Base-by-base conservation (phyloP, 2,113 vertebrate genomes). In the Pelvicachromis taeniatus region DNA sequence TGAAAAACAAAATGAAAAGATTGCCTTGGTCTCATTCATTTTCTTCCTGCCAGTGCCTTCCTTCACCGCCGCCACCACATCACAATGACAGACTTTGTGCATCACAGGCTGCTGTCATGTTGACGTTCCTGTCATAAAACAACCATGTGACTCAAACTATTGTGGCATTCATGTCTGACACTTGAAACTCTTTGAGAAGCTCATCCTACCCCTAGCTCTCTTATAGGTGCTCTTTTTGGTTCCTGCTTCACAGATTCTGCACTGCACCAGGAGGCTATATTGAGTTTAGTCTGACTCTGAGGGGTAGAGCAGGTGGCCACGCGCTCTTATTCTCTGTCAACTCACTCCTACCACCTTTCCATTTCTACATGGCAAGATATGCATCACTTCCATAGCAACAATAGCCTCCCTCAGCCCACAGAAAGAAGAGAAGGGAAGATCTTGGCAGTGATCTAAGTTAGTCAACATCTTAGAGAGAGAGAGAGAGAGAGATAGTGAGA, bases 331-430 rank as follows among this genome's bases (percentile, higher is more conserved):
- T 85, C 82, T 79, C 59, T 79, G 86, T 90, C 87, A 53, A 3
- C 88, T 88, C 85, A 87, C 86, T 88, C 89, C 86, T 58, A 91
- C 89, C 21, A 85, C 87, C 73, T 92, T 90, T 87, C 78, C 70
- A 4, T 85, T 59, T 88, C 85, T 83, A 80, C 85, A 80, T 78
- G 63, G 65, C 38, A 5, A 88, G 87, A 91, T 88, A 70, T 86
- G 87, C 90, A 87, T 90, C 89, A 85, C 80, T 86, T 84, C 93
- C 91, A 94, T 91, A 68, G 94, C 91, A 94, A 94, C 93, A 85
- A 87, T 85, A 42, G 55, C 65, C 87, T 85, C 80, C 77, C 58
- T 85, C 89, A 70, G 70, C 88, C 88, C 86, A 91, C 89, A 54
- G 78, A 54, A 61, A 80, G 63, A 80, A 21, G 79, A 56, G 77